Evolutionary conservation across 1,140 invertebrate genomes (phyloP), one percentile per base, ranked within the genome.

Genomic region (Pentalonia nigronervosa): DNA sequence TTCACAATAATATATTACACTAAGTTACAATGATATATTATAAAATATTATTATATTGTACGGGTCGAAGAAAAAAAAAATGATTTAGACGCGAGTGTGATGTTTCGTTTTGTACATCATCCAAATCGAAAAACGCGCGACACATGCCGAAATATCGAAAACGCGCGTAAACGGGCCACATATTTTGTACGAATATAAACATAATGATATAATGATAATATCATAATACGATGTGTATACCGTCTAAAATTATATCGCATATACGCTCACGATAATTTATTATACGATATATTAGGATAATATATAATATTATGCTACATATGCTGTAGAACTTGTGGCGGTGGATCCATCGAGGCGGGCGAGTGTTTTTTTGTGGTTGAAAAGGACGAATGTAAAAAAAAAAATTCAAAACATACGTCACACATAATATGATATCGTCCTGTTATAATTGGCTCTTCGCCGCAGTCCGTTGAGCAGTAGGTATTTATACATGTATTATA

Each of bases 111-210:
- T 89, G 50, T 89, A 41, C 41, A 89, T 89, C 36, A 56, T 89
- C 88, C 88, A 89, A 89, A 56, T 89, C 50, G 53, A 89, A 90
- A 90, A 90, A 90, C 41, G 53, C 41, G 30, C 89, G 56, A 67
- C 60, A 67, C 60, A 41, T 25, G 89, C 60, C 89, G 41, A 17
- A 67, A 90, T 60, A 90, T 90, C 56, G 56, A 60, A 90, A 45
- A 90, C 41, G 89, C 30, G 89, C 67, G 60, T 76, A 76, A 90
- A 89, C 30, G 89, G 36, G 88, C 8, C 53, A 53, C 87, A 89
- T 53, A 53, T 53, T 21, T 84, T 86, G 47, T 56, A 60, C 34
- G 6, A 9, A 67, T n/a, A 67, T 11, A 30, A 30, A 67, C 11
- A 14, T 9, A 9, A 47, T 7, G 0, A 9, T 47, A 14, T 47